Base-by-base conservation (phyloP, 2,797 vertebrate species). In the Malurus splendens region DNA sequence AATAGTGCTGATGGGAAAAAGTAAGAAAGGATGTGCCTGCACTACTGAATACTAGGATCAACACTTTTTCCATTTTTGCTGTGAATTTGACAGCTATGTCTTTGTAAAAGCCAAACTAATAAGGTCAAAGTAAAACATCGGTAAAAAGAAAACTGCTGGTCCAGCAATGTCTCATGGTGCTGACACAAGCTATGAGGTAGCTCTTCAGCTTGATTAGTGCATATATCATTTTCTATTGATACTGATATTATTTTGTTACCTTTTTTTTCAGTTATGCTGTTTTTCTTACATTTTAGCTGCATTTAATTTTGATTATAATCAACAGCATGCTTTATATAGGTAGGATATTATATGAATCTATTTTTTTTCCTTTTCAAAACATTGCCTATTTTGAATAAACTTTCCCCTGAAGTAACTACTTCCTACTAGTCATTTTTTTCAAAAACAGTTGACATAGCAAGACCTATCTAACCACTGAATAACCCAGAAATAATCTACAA, bases 111-210 rank as follows among this genome's bases (percentile, higher is more conserved):
- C 38, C 86, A 82, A 73, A 75, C 52, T 76, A 83, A 83, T 87
- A 95, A 94, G 80, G 82, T 91, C 77, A 92, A 68, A 74, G 73
- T 78, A 91, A 95, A 83, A 67, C 12, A 60, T 62, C 47, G 12
- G 1, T 81, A 68, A 59, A 51, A 88, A 62, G 42, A 74, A 87
- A 92, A 67, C 41, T 82, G 87, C 90, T 90, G 45, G 27, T 74
- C 44, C 62, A 70, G 86, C 77, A 71, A 25, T 19, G n/a, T 75
- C 87, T 91, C 54, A 27, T 2, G 2, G 10, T 78, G 87, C 75
- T 92, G 56, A 81, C 60, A 78, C 60, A 54, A 84, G 25, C 47
- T 68, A 2, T 42, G 18, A 79, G 38, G 33, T 73, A 48, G 14
- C 27, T 76, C n/a, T 87, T 83, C 60, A 66, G 47, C 60, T 90